These are phyloP conservation scores for Ctenoplectra terminalis DNA, from an alignment of 1,140 invertebrate genomes.

Conservation along the genomic window DNA sequence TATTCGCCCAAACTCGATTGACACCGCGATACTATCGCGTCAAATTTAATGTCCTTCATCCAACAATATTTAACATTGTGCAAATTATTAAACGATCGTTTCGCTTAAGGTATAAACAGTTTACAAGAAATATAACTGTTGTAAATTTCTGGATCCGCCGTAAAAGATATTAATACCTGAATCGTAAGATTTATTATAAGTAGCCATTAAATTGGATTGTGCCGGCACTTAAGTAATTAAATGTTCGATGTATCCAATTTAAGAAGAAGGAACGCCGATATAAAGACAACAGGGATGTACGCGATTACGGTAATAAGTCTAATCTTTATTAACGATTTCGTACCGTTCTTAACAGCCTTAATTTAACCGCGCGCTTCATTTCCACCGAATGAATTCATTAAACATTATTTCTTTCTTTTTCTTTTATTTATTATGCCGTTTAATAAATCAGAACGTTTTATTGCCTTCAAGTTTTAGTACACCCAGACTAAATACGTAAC, in stretches of 20 bases:
- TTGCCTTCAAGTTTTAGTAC: too few species aligned
- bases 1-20: constrained; percentile 7
- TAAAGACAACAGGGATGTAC: background rate
- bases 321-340: too few species aligned
- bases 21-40: background rate
- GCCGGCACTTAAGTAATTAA: background rate
- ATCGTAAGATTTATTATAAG: background rate
- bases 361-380: background rate
- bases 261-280: background rate
- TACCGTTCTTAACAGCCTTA: background rate
- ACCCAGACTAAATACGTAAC: too few species aligned
- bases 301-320: background rate
- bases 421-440: too few species aligned
- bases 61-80: too few species aligned
- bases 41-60: background rate
- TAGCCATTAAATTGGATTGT: background rate
- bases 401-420: background rate
- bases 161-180: background rate
- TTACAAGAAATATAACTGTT: background rate
- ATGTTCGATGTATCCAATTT: background rate
- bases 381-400: background rate
- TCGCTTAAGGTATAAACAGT: too few species aligned
- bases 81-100: too few species aligned
- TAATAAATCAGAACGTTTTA: background rate
- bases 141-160: background rate